Conservation (phyloP, 2,113 vertebrate genomes). For the Motacilla tschutschensis region DNA sequence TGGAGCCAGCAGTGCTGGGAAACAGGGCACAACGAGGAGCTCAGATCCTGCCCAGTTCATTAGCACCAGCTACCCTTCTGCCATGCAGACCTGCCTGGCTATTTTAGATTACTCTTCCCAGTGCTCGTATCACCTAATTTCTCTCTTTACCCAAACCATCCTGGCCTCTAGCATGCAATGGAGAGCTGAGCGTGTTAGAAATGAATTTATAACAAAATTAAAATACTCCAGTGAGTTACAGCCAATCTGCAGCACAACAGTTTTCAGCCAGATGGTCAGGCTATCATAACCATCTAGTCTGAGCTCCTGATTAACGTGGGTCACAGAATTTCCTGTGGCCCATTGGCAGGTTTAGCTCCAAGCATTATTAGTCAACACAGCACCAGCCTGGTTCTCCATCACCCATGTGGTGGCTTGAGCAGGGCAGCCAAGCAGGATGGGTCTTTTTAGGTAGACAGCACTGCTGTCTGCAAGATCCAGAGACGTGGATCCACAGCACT, state of each 20-base stretch:
- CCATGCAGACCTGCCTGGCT: not conserved
- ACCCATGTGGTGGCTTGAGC: not conserved
- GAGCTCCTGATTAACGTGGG: not conserved
- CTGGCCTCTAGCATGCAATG: not conserved
- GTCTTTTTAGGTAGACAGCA: not conserved
- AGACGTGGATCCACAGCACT: not conserved
- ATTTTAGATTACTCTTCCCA: not conserved
- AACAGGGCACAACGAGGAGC: not conserved
- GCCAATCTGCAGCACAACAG: not conserved
- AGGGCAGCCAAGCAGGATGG: not conserved
- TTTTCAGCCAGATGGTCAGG: not conserved
- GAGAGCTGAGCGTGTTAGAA: not conserved
- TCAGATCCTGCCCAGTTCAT: not conserved
- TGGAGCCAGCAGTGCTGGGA: not conserved
- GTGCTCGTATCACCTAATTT: fast-evolving
- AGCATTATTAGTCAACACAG: not conserved
- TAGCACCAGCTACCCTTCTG: not conserved
- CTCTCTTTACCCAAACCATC: not conserved
- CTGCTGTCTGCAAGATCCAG: not conserved
- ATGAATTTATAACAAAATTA: not conserved
- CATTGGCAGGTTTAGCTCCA: not conserved
- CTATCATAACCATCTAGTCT: not conserved
- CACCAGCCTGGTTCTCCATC: fast-evolving
- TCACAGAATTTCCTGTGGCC: not conserved
- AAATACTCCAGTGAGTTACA: not conserved